Evolutionary conservation across 2,113 vertebrate species (phyloP).

Genomic region (Podocnemis expansa): DNA sequence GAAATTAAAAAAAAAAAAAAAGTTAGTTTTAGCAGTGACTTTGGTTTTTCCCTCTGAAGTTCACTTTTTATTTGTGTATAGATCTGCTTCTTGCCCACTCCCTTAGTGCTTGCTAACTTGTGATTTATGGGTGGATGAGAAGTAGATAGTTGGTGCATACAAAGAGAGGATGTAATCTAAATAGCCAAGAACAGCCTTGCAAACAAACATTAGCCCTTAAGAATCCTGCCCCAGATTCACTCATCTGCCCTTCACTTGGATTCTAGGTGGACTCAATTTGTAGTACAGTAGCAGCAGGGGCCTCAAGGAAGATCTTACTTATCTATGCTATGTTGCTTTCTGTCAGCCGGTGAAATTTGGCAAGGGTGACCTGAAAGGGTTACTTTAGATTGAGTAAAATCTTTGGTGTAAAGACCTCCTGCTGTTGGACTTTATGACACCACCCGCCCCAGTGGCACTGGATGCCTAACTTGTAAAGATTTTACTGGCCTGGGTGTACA

Average conservation of each 20-base stretch:
- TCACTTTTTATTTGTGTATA: neutral
- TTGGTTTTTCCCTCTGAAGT: neutral
- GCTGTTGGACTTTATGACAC: neutral
- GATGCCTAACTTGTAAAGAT: neutral
- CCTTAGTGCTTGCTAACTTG: neutral
- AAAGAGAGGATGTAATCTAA: neutral
- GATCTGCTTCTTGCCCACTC: neutral
- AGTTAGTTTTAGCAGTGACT: neutral
- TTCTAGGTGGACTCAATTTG: neutral
- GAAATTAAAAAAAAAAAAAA: slow-evolving; percentile 5
- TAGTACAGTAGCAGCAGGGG: neutral
- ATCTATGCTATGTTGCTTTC: neutral
- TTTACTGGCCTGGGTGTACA: too few relatives aligned
- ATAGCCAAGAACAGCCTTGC: neutral
- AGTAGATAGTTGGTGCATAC: neutral
- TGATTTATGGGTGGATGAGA: neutral
- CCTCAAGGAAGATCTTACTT: neutral
- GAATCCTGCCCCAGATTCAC: neutral
- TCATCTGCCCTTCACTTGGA: neutral
- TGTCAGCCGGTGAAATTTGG: neutral
- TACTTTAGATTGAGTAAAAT: neutral
- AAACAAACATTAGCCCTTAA: neutral
- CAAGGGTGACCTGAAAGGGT: neutral
- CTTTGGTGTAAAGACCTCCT: neutral
- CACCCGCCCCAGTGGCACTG: neutral